These are phyloP conservation scores for Allygus modestus DNA, from an alignment of 2,888 invertebrate genomes.

Conservation along the genomic window DNA sequence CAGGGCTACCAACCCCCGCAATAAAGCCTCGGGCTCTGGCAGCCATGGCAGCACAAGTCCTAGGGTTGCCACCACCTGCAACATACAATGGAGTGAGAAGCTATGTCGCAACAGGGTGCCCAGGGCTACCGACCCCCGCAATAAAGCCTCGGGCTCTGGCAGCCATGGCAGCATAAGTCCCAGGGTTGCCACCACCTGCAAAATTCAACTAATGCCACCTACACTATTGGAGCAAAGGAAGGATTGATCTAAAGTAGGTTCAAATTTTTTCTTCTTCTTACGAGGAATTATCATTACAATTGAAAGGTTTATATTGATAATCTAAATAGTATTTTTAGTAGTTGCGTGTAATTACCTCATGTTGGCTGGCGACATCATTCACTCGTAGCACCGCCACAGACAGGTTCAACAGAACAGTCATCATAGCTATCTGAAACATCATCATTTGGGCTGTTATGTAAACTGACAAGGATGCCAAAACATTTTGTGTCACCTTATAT, in stretches of 20 bases:
- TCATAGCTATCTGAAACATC: conserved; percentile 82
- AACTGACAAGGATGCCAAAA: too few relatives aligned
- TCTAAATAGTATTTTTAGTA: too few relatives aligned
- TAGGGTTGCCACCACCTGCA: conserved; percentile 46
- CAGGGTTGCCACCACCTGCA: conserved; percentile 47
- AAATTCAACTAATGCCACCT: conserved; percentile 77
- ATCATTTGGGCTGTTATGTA: conserved; percentile 15
- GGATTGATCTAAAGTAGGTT: too few relatives aligned
- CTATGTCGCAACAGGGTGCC: conserved; percentile 77
- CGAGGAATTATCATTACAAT: too few relatives aligned
- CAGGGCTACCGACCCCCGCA: conserved; percentile 85
- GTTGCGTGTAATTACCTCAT: conserved; percentile 21
- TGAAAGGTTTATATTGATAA: too few relatives aligned
- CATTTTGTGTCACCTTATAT: too few relatives aligned
- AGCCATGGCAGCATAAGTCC: conserved; percentile 75
- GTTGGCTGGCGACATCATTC: conserved; percentile 76
- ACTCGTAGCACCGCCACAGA: conserved; percentile 78
- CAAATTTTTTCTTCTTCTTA: too few relatives aligned
- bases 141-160: conserved; percentile 85
- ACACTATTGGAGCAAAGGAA: too few relatives aligned
- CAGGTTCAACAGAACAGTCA: conserved; percentile 76
- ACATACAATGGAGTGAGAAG: background rate
- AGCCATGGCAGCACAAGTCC: conserved; percentile 75
- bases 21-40: conserved; percentile 85
- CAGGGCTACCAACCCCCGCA: conserved; percentile 85